phyloP scores from a whole-genome alignment of 92 coral and sea anemone species.

The Zoanthus sansibaricus region DNA sequence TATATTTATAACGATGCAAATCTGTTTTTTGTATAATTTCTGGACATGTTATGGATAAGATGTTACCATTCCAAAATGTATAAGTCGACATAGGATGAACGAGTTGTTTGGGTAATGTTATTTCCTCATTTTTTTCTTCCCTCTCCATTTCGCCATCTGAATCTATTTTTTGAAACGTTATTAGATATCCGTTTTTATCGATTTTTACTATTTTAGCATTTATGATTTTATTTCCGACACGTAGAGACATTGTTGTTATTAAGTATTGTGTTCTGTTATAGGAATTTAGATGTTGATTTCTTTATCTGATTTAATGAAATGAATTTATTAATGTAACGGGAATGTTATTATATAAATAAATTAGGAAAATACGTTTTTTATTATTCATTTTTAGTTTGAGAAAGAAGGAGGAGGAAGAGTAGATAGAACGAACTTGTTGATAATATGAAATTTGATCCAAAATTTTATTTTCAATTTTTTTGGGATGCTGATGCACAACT shows the following conservation, averaged over 20 bases:
- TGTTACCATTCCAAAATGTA: constrained; percentile 12
- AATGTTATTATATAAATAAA: no score
- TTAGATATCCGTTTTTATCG: not conserved
- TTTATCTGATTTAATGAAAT: no score
- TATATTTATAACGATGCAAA: not conserved
- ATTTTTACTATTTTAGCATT: not conserved
- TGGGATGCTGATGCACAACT: not conserved
- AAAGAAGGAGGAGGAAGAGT: not conserved
- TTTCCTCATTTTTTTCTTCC: not conserved
- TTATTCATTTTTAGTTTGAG: no score
- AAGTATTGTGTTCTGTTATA: no score
- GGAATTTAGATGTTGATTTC: no score
- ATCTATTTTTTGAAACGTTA: not conserved
- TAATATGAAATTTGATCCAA: not conserved
- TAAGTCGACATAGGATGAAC: constrained; percentile 6
- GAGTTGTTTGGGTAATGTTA: not conserved
- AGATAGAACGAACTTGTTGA: not conserved
- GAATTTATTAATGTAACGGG: no score
- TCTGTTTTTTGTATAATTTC: not conserved
- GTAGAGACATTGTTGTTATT: not conserved
- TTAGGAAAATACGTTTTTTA: no score
- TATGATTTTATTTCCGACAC: not conserved
- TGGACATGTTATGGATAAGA: not conserved
- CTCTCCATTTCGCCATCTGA: not conserved
- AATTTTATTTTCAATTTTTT: not conserved